These are phyloP conservation scores for Microplitis mediator DNA, from an alignment of 1,140 invertebrate species.

Conservation along the genomic window DNA sequence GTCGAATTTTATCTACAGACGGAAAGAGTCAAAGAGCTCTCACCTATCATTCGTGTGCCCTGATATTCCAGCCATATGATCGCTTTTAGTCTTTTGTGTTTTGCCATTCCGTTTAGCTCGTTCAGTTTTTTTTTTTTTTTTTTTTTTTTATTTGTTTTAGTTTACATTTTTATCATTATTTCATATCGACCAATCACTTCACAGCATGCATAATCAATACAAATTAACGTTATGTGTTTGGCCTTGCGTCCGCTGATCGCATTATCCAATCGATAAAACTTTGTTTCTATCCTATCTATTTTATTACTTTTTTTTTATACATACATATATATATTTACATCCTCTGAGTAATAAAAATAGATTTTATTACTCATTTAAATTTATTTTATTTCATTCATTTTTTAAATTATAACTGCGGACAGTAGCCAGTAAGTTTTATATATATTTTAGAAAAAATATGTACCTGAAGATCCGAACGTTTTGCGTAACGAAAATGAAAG, in stretches of 20 bases:
- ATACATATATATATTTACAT: slow-evolving; percentile 3
- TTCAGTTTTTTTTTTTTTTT: background rate
- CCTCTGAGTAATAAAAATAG: no score
- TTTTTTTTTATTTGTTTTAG: no score
- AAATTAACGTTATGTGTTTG: background rate
- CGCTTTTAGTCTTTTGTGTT: slow-evolving; percentile 23
- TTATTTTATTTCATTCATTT: no score
- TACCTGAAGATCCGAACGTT: no score
- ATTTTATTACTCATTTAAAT: no score
- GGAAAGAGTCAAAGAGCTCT: slow-evolving; percentile 29
- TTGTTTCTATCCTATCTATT: no score
- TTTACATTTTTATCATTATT: background rate
- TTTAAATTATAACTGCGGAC: no score
- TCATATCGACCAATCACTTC: background rate
- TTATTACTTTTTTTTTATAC: background rate
- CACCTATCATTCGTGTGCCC: slow-evolving; percentile 9
- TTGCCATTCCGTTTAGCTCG: background rate
- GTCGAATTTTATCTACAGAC: slow-evolving; percentile 44
- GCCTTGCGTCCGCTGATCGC: background rate
- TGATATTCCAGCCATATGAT: slow-evolving; percentile 24
- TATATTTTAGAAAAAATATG: no score
- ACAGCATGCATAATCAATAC: background rate
- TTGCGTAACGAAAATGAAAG: no score
- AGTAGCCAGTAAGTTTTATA: no score
- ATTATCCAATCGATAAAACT: no score